Base-by-base conservation (phyloP, 1,140 invertebrate species). In the Cyrtorhinus lividipennis region DNA sequence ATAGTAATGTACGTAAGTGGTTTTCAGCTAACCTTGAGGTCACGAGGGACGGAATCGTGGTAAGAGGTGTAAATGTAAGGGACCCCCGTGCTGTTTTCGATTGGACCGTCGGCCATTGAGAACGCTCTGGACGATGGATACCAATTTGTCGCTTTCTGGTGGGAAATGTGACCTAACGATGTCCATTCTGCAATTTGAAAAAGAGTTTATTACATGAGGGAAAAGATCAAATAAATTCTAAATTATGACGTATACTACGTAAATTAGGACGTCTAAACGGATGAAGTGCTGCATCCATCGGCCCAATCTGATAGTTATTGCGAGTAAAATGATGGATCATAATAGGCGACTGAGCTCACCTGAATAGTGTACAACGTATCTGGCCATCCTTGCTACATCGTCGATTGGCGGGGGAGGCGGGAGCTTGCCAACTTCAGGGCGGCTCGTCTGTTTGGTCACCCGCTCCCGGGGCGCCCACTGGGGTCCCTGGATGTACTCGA, bases 41-140 rank as follows among this genome's bases (percentile, higher is more conserved):
- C 62, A 57, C 62, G 24, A 57, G 62, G 15, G 20, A 24, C 26
- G 13, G 15, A 27, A 57, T 63, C 62, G 22, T 53, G 27, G 23
- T 30, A 24, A 2, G 62, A 63, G 15, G 25, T 75, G 70, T 87
- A 86, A 66, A 90, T 79, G 65, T 87, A 90, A 22, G 87, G 87
- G 38, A 82, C 72, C 27, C 89, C 89, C 1, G 82, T 83, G 18
- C 86, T 86, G 63, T 83, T 83, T 15, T 74, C 71, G 24, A 78
- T 62, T 0, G 78, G 75, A 0, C 86, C 88, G 73, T 92, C 89
- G 60, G 81, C 81, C 2, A 87, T 76, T 0, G 87, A 85, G 64
- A 85, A 80, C 1, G 91, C 78, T 67, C 84, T 86, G 1, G 81
- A 82, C 71, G 87, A 87, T 1, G 89, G 88, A 72, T 79, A 89